A percentile compares a stretch with the other conserved stretches of the same genome.
phyloP scores from a whole-genome alignment of 1,140 invertebrate genomes.

The Ceratina australensis region DNA sequence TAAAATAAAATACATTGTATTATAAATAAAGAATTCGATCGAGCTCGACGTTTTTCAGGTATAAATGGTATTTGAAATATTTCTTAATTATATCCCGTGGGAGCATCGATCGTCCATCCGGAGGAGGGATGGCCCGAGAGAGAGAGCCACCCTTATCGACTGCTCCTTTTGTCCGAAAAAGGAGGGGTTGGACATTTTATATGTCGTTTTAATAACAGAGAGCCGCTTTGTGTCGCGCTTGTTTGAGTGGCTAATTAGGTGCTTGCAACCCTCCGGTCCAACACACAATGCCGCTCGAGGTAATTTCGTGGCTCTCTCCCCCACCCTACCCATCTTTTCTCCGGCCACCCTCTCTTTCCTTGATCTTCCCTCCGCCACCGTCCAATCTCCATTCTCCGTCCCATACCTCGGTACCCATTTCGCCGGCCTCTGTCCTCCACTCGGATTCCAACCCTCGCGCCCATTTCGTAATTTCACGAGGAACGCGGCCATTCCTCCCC shows the following conservation, averaged over 20 bases:
- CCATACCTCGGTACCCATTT: constrained; percentile 5
- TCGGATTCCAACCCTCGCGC: background rate
- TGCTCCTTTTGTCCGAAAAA: constrained; percentile 42
- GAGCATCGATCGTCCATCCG: no score
- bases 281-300: constrained; percentile 64
- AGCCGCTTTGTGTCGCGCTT: constrained; percentile 62
- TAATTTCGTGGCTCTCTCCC: constrained; percentile 61
- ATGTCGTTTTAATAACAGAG: constrained; percentile 70
- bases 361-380: background rate
- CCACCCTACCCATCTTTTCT: constrained; percentile 33
- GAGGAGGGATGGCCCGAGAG: no score
- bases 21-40: no score
- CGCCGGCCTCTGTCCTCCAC: constrained; percentile 2
- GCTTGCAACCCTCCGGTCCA: constrained; percentile 56
- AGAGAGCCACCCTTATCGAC: constrained; percentile 29
- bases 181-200: constrained; percentile 42
- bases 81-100: no score
- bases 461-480: constrained; percentile 32
- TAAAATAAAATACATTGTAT: no score
- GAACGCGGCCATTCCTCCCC: background rate
- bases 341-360: background rate
- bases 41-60: no score
- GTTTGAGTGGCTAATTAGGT: constrained; percentile 72
- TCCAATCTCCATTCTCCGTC: constrained; percentile 24
- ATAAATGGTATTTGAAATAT: no score